phyloP scores from a whole-genome alignment of 1,140 invertebrate genomes.

The Heterodera carotae region DNA sequence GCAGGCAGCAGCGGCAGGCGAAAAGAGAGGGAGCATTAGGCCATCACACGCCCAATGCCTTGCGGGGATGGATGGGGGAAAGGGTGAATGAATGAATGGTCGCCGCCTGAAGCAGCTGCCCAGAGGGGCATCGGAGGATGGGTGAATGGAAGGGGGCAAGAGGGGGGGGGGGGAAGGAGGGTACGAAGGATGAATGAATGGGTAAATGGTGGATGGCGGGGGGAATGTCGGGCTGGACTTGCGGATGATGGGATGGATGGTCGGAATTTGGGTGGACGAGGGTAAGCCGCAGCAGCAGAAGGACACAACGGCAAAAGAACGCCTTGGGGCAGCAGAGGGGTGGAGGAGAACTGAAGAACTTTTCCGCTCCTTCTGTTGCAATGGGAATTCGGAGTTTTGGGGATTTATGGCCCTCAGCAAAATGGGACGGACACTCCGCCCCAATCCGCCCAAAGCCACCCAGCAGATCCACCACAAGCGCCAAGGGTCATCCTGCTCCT shows the following conservation, averaged over 20 bases:
- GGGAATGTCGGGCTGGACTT: background rate
- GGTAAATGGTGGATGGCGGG: background rate
- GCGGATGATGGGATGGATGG: too few species aligned
- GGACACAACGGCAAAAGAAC: background rate
- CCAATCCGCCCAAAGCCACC: too few species aligned
- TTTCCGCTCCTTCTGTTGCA: background rate
- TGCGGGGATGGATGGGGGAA: background rate
- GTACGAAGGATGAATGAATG: background rate
- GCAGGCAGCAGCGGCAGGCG: background rate
- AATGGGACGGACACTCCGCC: background rate
- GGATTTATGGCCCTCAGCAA: background rate
- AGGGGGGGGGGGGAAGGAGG: background rate
- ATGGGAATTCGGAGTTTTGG: background rate
- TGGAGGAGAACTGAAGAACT: too few species aligned
- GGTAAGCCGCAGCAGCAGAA: background rate
- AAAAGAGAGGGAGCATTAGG: slow-evolving; percentile 1
- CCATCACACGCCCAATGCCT: slow-evolving; percentile 7
- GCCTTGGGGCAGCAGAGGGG: background rate
- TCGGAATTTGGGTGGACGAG: background rate
- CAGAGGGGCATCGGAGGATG: background rate
- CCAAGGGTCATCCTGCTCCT: slow-evolving; percentile 13
- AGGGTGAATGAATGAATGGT: background rate
- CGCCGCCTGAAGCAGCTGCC: background rate
- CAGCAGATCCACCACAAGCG: background rate
- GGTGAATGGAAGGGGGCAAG: background rate